Percentiles rank a stretch among this genome's conserved stretches.
These are phyloP conservation scores for Sphyrna mokarran DNA, from an alignment of 2,113 vertebrate species.

Conservation along the genomic window DNA sequence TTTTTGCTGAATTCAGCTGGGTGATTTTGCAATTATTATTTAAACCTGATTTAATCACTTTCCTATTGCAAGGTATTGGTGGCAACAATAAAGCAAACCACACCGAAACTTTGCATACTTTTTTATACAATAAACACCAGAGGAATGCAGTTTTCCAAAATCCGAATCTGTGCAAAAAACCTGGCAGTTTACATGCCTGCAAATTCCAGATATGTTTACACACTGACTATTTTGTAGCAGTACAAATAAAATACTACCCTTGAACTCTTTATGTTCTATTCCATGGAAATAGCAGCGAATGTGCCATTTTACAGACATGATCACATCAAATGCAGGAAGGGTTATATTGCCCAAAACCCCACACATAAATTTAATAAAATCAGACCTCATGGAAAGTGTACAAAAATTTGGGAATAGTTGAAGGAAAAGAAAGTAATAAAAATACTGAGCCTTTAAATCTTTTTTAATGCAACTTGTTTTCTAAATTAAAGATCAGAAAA, in stretches of 20 bases:
- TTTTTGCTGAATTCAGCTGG: neutral
- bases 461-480: neutral
- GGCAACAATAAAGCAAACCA: neutral
- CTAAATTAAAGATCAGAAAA: neutral
- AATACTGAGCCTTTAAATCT: neutral
- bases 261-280: neutral
- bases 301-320: neutral
- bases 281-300: neutral
- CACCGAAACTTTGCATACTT: neutral
- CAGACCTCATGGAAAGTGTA: neutral
- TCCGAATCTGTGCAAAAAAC: neutral
- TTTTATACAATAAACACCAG: neutral
- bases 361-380: neutral
- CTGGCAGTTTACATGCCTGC: neutral
- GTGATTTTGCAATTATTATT: neutral
- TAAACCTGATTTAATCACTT: neutral
- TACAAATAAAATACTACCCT: neutral
- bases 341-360: neutral
- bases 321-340: neutral
- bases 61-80: neutral
- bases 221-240: neutral
- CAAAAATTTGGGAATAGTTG: neutral
- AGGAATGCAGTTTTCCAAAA: neutral
- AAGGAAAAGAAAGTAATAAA: neutral
- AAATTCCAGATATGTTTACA: neutral